phyloP scores from a whole-genome alignment of 2,888 invertebrate genomes.

The Pseudanteris insignis region DNA sequence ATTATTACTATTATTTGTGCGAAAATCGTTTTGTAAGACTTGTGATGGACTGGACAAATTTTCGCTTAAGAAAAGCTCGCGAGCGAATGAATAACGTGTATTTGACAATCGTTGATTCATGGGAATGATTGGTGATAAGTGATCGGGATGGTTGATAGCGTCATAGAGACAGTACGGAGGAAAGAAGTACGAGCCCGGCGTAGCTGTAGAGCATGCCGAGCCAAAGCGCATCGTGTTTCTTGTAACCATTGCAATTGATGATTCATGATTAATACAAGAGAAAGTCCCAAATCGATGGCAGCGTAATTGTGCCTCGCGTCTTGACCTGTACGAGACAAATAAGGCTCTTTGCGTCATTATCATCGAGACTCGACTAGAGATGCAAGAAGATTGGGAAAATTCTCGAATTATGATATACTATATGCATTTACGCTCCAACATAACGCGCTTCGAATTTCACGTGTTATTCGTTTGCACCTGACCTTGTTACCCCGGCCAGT shows the following conservation, averaged over 20 bases:
- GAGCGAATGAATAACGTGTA: no score
- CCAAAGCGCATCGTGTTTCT: constrained; percentile 43
- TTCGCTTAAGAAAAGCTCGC: no score
- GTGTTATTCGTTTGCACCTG: constrained; percentile 3
- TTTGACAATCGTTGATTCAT: no score
- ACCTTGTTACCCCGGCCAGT: no score
- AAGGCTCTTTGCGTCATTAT: constrained; percentile 44
- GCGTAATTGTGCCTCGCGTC: constrained; percentile 39
- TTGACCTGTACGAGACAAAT: constrained; percentile 40
- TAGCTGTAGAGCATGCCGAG: constrained; percentile 23
- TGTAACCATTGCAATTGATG: constrained; percentile 33
- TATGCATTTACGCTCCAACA: constrained; percentile 15
- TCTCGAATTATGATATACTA: constrained; percentile 28
- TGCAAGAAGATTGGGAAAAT: constrained; percentile 47
- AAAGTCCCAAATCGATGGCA: constrained; percentile 45
- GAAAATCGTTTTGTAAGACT: no score
- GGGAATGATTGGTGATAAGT: no score
- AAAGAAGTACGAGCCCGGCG: constrained; percentile 35
- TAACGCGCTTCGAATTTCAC: constrained; percentile 21
- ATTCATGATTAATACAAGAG: constrained; percentile 36
- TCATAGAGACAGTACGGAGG: constrained; percentile 44
- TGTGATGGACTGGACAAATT: no score
- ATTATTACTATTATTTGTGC: no score
- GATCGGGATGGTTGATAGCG: no score
- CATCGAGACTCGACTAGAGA: constrained; percentile 46